Base-by-base conservation (phyloP, 2,797 vertebrate species). In the Gobio occitaniae region DNA sequence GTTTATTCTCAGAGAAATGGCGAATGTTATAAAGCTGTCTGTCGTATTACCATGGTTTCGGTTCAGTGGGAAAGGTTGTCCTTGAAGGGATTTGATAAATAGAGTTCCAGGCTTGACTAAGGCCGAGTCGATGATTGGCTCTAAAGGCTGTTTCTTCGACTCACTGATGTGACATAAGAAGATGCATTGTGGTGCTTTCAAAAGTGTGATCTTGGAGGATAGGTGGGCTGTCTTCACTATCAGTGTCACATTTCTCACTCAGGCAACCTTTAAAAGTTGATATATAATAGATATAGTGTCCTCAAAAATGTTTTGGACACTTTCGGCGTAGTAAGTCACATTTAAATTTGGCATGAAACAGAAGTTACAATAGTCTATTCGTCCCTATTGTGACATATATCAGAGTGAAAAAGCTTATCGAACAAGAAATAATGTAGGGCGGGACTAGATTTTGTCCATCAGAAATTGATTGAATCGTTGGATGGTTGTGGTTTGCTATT, bases 41-140 rank as follows among this genome's bases (percentile, higher is more conserved):
- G 12, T 79, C 48, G 56, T 9, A 48, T 69, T 59, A 13, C 17
- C 7, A n/a, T 61, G 29, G 44, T 65, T 78, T 48, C 1, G 6
- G 74, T 48, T 52, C 17, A 52, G 80, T 52, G 44, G 80, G 52
- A 32, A 59, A 44, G 16, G 50, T n/a, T 86, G 71, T 47, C 21
- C 21, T 56, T 83, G 68, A 86, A 79, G 32, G 32, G 21, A 56
- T 56, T 47, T 83, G 80, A 83, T 48, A 68, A 54, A 86, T 78
- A 66, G 47, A 21, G 17, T 61, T 61, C 65, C 69, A n/a, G 32
- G 10, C 74, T 54, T 63, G 74, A 71, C 54, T n/a, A 21, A 52
- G 72, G 32, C 21, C 29, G 13, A 63, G 3, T 19, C 54, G 72
- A 75, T 75, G 70, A 83, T 65, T 72, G 65, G 13, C 54, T 44